A percentile compares a stretch with the other conserved stretches of the same genome.
Conservation (phyloP, 2,888 invertebrate species). For the Pecten maximus region DNA sequence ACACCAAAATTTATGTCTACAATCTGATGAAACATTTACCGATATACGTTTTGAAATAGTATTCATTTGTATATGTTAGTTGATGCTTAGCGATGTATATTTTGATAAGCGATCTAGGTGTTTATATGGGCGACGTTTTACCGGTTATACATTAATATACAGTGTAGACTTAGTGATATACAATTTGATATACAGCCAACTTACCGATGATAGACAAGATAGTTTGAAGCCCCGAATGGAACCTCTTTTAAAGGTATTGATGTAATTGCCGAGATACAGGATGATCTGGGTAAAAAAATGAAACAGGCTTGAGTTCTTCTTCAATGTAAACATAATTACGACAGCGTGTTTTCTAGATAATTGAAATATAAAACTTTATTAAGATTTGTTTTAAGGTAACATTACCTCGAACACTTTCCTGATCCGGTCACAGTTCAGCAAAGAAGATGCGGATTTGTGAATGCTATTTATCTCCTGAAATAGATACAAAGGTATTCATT, state of each 20-base stretch:
- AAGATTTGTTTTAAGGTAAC: neutral
- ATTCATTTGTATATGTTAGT: no score
- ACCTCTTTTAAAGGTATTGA: slow-evolving; percentile 59
- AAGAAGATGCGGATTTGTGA: neutral
- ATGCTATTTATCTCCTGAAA: neutral
- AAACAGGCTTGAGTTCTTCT: no score
- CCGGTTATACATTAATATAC: no score
- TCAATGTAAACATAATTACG: neutral
- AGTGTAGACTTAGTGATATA: no score
- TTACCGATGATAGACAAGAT: slow-evolving; percentile 59
- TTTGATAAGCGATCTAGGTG: no score
- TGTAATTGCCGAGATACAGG: slow-evolving; percentile 62
- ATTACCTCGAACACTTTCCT: slow-evolving; percentile 48
- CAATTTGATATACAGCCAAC: no score
- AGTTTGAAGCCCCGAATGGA: slow-evolving; percentile 58
- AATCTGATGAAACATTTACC: no score
- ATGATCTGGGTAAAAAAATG: slow-evolving; percentile 55
- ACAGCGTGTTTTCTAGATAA: neutral
- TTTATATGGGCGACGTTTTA: no score
- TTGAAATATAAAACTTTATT: neutral
- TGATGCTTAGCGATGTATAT: no score
- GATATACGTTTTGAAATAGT: no score
- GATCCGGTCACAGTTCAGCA: slow-evolving; percentile 40
- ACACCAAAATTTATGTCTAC: no score
- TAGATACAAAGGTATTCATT: neutral